Conservation (phyloP, 2,888 invertebrate genomes). For the Cheilosia soror region DNA sequence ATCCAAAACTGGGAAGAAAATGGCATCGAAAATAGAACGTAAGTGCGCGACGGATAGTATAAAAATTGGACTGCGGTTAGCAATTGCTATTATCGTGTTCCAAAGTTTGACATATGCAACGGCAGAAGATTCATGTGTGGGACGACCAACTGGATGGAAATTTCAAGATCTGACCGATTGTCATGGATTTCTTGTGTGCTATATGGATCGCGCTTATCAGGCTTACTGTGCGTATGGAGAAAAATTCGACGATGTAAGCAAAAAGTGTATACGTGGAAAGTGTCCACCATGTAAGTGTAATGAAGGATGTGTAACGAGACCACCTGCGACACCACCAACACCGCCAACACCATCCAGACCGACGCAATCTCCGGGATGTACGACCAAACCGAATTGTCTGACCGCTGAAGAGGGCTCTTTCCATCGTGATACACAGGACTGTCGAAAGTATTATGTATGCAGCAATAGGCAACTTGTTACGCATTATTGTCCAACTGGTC, state of each 20-base stretch:
- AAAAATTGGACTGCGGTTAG: background rate
- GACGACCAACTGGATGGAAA: slow-evolving; percentile 32
- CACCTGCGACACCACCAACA: background rate
- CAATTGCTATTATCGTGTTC: background rate
- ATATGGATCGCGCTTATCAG: slow-evolving; percentile 7
- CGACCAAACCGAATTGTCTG: background rate
- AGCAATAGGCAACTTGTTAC: background rate
- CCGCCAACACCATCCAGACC: background rate
- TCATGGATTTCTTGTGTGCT: slow-evolving; percentile 66
- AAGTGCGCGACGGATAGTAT: background rate
- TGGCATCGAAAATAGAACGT: background rate
- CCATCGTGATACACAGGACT: slow-evolving; percentile 20
- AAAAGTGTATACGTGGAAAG: slow-evolving; percentile 64
- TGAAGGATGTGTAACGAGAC: background rate
- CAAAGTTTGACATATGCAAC: background rate
- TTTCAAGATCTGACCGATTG: slow-evolving; percentile 72
- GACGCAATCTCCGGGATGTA: background rate
- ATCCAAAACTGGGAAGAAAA: background rate
- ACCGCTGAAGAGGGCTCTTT: background rate
- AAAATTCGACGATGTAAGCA: slow-evolving; percentile 33
- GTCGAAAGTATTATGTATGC: slow-evolving; percentile 29
- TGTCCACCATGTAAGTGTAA: slow-evolving; percentile 73
- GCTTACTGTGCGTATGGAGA: slow-evolving; percentile 57
- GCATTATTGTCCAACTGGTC: background rate
- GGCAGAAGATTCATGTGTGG: slow-evolving; percentile 29